These are phyloP conservation scores for Pampusana beccarii DNA, from an alignment of 2,113 vertebrate species.

Conservation along the genomic window DNA sequence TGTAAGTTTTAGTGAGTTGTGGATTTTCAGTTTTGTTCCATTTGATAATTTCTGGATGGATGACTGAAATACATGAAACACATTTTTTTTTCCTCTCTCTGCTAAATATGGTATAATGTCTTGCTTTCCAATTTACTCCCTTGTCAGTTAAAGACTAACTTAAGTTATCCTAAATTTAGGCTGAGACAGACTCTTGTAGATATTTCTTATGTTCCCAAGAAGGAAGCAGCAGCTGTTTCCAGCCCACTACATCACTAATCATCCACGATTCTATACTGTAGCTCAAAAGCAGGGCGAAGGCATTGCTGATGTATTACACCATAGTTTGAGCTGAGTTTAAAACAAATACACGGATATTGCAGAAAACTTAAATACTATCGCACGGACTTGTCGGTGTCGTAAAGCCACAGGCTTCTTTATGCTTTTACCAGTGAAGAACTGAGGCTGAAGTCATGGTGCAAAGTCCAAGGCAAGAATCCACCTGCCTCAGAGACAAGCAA, in stretches of 20 bases:
- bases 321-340: not conserved
- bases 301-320: not conserved
- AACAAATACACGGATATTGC: not conserved
- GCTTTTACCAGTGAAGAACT: not conserved
- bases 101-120: not conserved
- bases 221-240: constrained; percentile 40
- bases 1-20: not conserved
- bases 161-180: constrained; percentile 19
- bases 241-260: constrained; percentile 11
- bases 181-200: not conserved
- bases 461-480: constrained; percentile 41
- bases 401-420: not conserved
- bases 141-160: not conserved
- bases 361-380: not conserved
- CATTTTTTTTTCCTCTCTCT: not conserved
- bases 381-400: not conserved
- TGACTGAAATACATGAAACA: not conserved
- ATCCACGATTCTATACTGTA: not conserved
- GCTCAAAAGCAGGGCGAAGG: not conserved
- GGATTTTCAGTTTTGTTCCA: not conserved
- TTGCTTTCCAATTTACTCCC: not conserved
- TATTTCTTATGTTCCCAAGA: not conserved
- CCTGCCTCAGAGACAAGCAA: constrained; percentile 27
- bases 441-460: not conserved
- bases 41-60: not conserved